Conservation (phyloP, 2,888 invertebrate species). For the Mesorhabditis sp. region DNA sequence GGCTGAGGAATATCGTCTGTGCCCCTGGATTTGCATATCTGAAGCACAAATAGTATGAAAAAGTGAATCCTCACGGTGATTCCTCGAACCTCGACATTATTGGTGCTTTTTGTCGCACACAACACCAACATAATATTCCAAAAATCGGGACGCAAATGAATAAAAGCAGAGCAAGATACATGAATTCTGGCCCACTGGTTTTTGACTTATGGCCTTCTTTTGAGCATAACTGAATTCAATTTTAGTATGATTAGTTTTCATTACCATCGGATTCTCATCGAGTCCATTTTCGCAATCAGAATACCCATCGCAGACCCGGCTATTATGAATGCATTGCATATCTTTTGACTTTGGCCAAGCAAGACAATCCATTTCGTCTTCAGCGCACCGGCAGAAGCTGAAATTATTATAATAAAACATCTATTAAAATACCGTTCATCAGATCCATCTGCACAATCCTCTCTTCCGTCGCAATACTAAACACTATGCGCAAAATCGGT, state of each 20-base stretch:
- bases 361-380: background rate
- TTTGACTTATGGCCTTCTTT: background rate
- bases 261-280: background rate
- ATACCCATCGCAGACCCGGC: background rate
- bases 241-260: background rate
- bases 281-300: background rate
- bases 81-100: background rate
- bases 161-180: background rate
- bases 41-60: background rate
- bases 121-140: background rate
- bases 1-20: background rate
- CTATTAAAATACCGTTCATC: slow-evolving; percentile 1
- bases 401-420: background rate
- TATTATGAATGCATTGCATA: background rate
- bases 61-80: background rate
- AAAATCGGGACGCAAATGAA: background rate
- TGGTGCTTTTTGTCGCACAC: background rate
- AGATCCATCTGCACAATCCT: background rate
- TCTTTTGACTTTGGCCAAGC: background rate
- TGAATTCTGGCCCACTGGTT: background rate
- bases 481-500: background rate
- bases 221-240: background rate
- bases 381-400: background rate
- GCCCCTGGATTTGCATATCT: background rate
- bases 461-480: background rate